Conservation (phyloP, 2,888 invertebrate species). For the Cetonia aurata region DNA sequence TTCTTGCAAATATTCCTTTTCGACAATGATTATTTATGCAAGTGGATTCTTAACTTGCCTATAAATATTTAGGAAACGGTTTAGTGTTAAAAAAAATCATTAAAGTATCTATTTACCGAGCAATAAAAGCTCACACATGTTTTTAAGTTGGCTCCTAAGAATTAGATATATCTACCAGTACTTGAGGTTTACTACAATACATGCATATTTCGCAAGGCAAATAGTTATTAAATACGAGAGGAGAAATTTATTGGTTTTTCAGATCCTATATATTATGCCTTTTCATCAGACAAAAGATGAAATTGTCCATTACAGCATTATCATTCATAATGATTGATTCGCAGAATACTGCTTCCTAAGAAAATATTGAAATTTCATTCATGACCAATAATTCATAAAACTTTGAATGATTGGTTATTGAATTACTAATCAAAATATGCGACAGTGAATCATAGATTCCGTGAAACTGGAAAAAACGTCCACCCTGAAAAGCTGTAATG, state of each 20-base stretch:
- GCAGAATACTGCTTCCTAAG: too few species aligned
- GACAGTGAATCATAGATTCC: too few species aligned
- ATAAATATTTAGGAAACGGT: slow-evolving; percentile 24
- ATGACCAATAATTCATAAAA: too few species aligned
- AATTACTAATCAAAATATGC: too few species aligned
- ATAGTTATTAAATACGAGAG: neutral
- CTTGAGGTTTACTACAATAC: slow-evolving; percentile 2
- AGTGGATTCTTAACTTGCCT: neutral
- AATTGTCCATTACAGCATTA: too few species aligned
- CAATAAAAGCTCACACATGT: slow-evolving; percentile 30
- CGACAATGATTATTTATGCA: slow-evolving; percentile 9
- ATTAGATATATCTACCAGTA: neutral
- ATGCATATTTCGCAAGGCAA: neutral
- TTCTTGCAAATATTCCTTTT: neutral
- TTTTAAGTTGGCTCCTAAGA: neutral
- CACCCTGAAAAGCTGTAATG: too few species aligned
- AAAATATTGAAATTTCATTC: too few species aligned
- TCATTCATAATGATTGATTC: too few species aligned
- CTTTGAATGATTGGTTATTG: too few species aligned
- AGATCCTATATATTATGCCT: too few species aligned
- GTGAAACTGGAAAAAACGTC: too few species aligned
- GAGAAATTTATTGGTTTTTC: neutral
- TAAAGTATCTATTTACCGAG: slow-evolving; percentile 27
- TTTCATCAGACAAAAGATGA: too few species aligned
- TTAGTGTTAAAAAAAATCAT: slow-evolving; percentile 31